phyloP scores from a whole-genome alignment of 2,888 invertebrate species.

The Frankliniella intonsa region DNA sequence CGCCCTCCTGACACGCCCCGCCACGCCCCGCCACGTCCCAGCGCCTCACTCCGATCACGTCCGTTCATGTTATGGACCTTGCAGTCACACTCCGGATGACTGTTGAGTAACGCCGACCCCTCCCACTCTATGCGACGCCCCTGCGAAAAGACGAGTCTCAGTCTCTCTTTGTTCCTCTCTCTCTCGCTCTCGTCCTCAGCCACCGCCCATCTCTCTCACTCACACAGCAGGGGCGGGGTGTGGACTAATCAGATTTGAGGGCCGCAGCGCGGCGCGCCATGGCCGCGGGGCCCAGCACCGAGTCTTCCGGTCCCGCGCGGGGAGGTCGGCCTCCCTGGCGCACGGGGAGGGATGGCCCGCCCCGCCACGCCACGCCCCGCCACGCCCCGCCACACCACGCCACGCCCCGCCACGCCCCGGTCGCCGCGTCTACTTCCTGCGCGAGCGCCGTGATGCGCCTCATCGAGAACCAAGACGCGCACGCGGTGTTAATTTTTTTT shows the following conservation, averaged over 20 bases:
- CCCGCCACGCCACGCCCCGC: background rate
- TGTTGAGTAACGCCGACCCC: slow-evolving; percentile 3
- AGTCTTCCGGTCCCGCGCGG: background rate
- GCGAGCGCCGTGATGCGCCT: background rate
- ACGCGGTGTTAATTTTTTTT: background rate
- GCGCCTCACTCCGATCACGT: slow-evolving; percentile 23
- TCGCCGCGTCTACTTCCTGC: background rate
- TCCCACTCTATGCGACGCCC: too few relatives aligned
- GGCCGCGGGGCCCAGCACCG: background rate
- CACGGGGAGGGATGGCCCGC: background rate
- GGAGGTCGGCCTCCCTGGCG: too few relatives aligned
- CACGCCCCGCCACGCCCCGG: background rate
- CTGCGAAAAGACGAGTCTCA: too few relatives aligned
- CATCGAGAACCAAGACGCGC: slow-evolving; percentile 7
- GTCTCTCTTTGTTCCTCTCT: too few relatives aligned
- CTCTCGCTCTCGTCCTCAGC: too few relatives aligned
- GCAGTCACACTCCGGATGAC: slow-evolving; percentile 22
- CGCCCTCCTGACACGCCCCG: background rate
- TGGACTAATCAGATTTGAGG: background rate
- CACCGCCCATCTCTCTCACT: too few relatives aligned
- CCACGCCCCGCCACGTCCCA: background rate
- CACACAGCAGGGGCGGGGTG: too few relatives aligned
- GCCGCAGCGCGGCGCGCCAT: background rate
- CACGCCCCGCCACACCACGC: background rate
- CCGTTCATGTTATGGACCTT: slow-evolving; percentile 19